A percentile compares a stretch with the other conserved stretches of the same genome.
Conservation (phyloP, 2,888 invertebrate species). For the Aphodius granarius region DNA sequence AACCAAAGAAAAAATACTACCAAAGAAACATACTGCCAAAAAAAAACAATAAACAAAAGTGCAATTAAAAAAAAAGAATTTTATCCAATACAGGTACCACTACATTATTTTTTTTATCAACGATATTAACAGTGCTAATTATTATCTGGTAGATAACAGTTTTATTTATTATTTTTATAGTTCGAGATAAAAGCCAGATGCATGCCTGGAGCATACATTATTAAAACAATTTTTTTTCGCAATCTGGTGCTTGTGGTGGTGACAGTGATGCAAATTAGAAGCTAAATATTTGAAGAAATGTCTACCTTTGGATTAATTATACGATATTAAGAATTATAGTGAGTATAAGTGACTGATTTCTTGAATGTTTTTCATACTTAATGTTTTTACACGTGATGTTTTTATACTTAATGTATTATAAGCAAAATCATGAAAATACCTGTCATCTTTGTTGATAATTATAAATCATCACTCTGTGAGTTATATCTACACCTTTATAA, state of each 20-base stretch:
- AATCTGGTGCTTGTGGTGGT: background rate
- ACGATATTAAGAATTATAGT: background rate
- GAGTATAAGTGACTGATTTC: background rate
- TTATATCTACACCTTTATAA: background rate
- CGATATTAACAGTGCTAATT: slow-evolving; percentile 11
- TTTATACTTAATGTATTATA: too few species aligned
- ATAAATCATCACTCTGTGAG: background rate
- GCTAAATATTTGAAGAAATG: background rate
- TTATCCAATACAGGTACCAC: background rate
- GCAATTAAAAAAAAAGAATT: too few species aligned
- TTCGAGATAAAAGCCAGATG: slow-evolving; percentile 9
- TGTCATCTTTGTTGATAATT: background rate
- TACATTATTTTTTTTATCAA: slow-evolving; percentile 13
- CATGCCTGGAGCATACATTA: background rate
- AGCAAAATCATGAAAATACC: background rate
- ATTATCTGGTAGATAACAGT: slow-evolving; percentile 8
- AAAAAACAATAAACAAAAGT: too few species aligned
- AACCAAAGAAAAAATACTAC: too few species aligned
- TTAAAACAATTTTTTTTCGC: background rate
- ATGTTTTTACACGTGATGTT: too few species aligned
- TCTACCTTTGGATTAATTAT: background rate
- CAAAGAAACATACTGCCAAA: too few species aligned
- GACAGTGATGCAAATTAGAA: background rate
- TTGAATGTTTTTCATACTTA: background rate
- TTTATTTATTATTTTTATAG: slow-evolving; percentile 11